phyloP scores from a whole-genome alignment of 2,113 vertebrate species.

The Corythoichthys haematopterus region DNA sequence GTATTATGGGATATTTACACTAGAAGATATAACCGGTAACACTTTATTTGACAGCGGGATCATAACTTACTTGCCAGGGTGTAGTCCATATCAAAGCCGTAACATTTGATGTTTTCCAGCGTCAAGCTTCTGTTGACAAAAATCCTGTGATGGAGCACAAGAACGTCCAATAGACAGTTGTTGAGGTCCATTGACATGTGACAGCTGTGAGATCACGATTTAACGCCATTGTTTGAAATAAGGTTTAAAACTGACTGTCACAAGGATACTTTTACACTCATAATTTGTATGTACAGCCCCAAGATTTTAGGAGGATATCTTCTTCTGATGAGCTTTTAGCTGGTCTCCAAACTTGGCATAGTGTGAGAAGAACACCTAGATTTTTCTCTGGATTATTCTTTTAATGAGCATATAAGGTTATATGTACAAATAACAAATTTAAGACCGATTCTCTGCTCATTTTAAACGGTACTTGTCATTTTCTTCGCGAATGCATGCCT shows the following conservation, averaged over 20 bases:
- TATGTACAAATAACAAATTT: background rate
- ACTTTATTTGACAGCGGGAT: too few relatives aligned
- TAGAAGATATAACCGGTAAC: too few relatives aligned
- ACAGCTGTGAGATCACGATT: background rate
- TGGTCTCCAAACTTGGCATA: too few relatives aligned
- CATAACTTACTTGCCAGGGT: slow-evolving; percentile 75
- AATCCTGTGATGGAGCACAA: slow-evolving; percentile 66
- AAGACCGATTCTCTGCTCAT: background rate
- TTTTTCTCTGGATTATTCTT: too few relatives aligned
- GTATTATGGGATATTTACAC: too few relatives aligned
- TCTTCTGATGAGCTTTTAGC: background rate
- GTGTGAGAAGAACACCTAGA: too few relatives aligned
- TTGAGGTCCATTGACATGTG: background rate
- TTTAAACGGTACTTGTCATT: background rate
- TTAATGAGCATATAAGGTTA: too few relatives aligned
- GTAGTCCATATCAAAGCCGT: slow-evolving; percentile 87
- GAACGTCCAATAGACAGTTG: background rate
- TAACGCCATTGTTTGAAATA: background rate
- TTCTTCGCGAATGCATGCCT: background rate
- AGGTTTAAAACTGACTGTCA: background rate
- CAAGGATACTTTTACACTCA: background rate
- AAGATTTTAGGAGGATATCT: background rate
- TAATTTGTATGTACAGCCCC: background rate
- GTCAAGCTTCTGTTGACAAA: slow-evolving; percentile 81
- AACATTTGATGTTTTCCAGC: slow-evolving; percentile 81